These are phyloP conservation scores for Choristoneura rosaceana DNA, from an alignment of 2,888 invertebrate genomes.

Conservation along the genomic window DNA sequence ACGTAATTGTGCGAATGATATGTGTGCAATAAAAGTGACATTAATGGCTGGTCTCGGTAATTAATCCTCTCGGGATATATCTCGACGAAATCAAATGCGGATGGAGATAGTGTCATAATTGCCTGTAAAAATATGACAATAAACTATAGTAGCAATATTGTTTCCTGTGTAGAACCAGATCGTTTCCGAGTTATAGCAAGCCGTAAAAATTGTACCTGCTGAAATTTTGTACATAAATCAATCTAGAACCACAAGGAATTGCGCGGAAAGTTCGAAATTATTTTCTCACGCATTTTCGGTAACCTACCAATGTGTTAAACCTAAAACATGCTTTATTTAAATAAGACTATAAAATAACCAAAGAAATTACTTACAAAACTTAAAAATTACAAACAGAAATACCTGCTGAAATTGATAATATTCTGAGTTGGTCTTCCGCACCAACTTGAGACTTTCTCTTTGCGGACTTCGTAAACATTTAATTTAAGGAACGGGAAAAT, in stretches of 20 bases:
- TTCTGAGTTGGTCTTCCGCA: background rate
- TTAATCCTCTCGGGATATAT: slow-evolving; percentile 61
- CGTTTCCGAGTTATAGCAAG: slow-evolving; percentile 11
- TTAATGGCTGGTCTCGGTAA: slow-evolving; percentile 64
- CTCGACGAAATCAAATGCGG: slow-evolving; percentile 40
- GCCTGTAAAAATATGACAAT: slow-evolving; percentile 40
- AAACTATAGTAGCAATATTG: slow-evolving; percentile 24
- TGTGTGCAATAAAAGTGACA: slow-evolving; percentile 69
- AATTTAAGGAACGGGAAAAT: slow-evolving; percentile 11
- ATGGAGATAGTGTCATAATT: slow-evolving; percentile 38
- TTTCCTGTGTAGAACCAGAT: slow-evolving; percentile 25
- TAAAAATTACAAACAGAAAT: too few species aligned
- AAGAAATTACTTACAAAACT: too few species aligned
- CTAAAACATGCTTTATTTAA: too few species aligned
- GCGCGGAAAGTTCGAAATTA: too few species aligned
- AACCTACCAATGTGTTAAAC: too few species aligned
- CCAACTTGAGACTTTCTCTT: background rate
- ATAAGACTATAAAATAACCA: too few species aligned
- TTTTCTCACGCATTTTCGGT: too few species aligned
- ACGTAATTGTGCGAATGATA: slow-evolving; percentile 63
- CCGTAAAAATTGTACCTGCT: slow-evolving; percentile 20
- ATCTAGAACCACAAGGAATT: too few species aligned
- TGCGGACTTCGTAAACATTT: background rate
- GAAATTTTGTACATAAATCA: too few species aligned
- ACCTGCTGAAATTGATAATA: slow-evolving; percentile 30